These are phyloP conservation scores for Entomobrya proxima DNA, from an alignment of 2,888 invertebrate species.

Conservation along the genomic window DNA sequence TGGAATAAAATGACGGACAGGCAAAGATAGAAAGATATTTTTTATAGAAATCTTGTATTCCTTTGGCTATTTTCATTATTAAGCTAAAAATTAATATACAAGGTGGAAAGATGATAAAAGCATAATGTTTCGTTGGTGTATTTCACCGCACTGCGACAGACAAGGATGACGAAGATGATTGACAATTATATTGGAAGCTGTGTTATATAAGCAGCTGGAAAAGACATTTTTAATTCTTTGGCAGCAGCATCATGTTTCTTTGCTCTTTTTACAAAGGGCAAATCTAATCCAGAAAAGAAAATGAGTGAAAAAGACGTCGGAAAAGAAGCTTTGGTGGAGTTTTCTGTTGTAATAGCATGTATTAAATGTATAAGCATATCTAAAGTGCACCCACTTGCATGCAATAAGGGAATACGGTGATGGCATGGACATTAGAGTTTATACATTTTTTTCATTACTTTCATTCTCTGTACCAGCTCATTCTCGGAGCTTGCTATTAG, in stretches of 20 bases:
- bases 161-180: constrained; percentile 1
- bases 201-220: constrained; percentile 34
- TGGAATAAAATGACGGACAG: constrained; percentile 21
- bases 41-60: background rate
- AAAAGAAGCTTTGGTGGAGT: constrained; percentile 6
- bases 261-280: constrained; percentile 3
- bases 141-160: background rate
- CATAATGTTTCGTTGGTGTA: background rate
- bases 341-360: background rate
- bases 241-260: constrained; percentile 15
- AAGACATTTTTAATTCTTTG: constrained; percentile 15
- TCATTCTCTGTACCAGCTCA: background rate
- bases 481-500: background rate
- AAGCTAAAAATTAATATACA: too few species aligned
- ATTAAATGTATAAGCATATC: background rate
- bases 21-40: background rate
- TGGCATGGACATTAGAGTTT: background rate
- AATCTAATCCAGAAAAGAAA: constrained; percentile 27
- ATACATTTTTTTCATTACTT: constrained; percentile 22
- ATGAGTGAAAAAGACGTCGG: constrained; percentile 3
- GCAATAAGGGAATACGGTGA: background rate
- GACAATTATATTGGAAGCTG: constrained; percentile 25
- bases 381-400: background rate
- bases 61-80: background rate
- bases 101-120: too few species aligned